phyloP scores from a whole-genome alignment of 2,113 vertebrate species.

The Leiothrix lutea region DNA sequence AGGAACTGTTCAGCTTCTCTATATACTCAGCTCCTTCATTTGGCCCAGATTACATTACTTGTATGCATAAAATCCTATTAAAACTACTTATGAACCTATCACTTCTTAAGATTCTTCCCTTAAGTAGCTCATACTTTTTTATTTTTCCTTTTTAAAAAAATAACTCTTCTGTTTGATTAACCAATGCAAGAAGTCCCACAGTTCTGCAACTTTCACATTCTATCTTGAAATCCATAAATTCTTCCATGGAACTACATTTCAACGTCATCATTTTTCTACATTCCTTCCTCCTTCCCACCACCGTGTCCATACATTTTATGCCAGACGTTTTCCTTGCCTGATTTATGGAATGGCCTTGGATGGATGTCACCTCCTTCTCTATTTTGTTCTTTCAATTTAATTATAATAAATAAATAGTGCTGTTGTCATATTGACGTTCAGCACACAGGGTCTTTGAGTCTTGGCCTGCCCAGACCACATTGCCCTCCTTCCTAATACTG shows the following conservation, averaged over 20 bases:
- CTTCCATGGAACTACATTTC: not conserved
- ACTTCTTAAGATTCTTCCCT: not conserved
- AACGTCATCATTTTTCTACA: not conserved
- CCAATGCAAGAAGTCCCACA: not conserved
- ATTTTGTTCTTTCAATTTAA: not conserved
- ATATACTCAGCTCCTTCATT: not conserved
- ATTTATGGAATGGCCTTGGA: not conserved
- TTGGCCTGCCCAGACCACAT: not conserved
- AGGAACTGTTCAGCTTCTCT: not conserved
- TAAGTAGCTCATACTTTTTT: not conserved
- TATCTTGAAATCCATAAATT: not conserved
- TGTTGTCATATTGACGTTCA: rapidly evolving
- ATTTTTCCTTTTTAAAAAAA: not conserved
- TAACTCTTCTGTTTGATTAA: not conserved
- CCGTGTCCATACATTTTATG: not conserved
- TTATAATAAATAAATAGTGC: not conserved
- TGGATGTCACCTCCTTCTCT: not conserved
- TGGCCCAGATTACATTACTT: not conserved
- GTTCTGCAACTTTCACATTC: not conserved
- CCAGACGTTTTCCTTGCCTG: not conserved
- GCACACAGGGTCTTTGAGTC: not conserved
- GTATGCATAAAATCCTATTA: not conserved
- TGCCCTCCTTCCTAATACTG: not conserved
- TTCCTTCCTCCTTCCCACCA: not conserved
- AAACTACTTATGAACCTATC: not conserved